A percentile compares a stretch with the other conserved stretches of the same genome.
Evolutionary conservation across 2,888 invertebrate species (phyloP).

Genomic region (Choreutis nemorana): DNA sequence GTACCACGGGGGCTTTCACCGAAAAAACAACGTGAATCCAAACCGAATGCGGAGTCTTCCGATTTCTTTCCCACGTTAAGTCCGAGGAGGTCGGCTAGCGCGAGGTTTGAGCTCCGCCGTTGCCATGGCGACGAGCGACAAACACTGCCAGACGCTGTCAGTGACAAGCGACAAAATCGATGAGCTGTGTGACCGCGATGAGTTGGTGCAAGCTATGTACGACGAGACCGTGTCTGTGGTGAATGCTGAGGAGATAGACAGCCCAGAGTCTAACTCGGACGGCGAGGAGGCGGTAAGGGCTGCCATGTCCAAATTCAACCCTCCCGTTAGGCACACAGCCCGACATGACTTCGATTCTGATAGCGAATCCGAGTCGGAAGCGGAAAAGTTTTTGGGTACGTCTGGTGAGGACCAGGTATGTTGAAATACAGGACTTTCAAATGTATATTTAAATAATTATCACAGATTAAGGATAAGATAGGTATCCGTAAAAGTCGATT

Average conservation of each 20-base stretch:
- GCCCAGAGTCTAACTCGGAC: constrained; percentile 41
- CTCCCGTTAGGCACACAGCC: constrained; percentile 47
- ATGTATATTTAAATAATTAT: too few relatives aligned
- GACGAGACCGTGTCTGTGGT: constrained; percentile 68
- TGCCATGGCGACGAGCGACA: constrained; percentile 52
- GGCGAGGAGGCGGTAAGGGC: constrained; percentile 33
- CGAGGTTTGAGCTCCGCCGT: too few relatives aligned
- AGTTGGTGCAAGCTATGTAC: constrained; percentile 48
- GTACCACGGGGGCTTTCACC: constrained; percentile 15
- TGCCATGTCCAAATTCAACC: constrained; percentile 54
- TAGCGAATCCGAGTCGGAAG: constrained; percentile 42
- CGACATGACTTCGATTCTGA: constrained; percentile 54
- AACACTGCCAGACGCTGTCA: constrained; percentile 52
- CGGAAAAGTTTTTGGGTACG: constrained; percentile 40
- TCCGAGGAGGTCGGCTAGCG: constrained; percentile 22
- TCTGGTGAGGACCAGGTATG: constrained; percentile 25
- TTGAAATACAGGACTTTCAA: constrained; percentile 4
- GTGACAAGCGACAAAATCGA: constrained; percentile 19
- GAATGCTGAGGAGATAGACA: constrained; percentile 66
- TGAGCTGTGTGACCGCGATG: constrained; percentile 10
- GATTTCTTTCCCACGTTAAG: too few relatives aligned
- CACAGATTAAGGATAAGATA: too few relatives aligned
- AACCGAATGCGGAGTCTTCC: constrained; percentile 19
- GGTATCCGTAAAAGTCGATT: too few relatives aligned
- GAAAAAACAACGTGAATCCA: constrained; percentile 10